phyloP scores from a whole-genome alignment of 1,140 invertebrate genomes.

The Heliconius himera region DNA sequence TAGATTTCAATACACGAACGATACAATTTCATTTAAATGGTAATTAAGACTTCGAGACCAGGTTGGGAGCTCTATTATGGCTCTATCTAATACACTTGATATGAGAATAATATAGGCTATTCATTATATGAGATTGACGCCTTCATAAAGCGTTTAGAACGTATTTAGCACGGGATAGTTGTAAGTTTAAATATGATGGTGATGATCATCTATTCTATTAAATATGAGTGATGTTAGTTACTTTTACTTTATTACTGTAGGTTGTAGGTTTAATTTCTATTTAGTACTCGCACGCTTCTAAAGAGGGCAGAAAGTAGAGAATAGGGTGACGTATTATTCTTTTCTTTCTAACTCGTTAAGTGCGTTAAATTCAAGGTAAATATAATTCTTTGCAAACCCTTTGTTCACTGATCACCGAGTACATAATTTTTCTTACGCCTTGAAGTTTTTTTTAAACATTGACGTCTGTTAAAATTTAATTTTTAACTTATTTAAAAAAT shows the following conservation, averaged over 20 bases:
- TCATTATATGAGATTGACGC: neutral
- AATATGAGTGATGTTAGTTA: too few species aligned
- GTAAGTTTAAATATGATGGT: too few species aligned
- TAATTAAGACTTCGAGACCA: constrained; percentile 11
- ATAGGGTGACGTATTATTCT: neutral
- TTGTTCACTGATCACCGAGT: neutral
- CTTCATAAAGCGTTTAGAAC: neutral
- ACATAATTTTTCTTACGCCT: neutral
- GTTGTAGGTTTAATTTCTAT: too few species aligned
- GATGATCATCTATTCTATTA: too few species aligned
- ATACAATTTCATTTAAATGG: constrained; percentile 10
- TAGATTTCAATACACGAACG: constrained; percentile 9
- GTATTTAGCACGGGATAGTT: too few species aligned
- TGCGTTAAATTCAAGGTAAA: neutral
- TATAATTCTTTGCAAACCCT: neutral
- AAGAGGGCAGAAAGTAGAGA: too few species aligned
- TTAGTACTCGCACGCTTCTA: too few species aligned
- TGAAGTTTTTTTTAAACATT: neutral
- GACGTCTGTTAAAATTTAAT: neutral
- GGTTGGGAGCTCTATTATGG: constrained; percentile 1
- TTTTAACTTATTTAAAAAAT: neutral
- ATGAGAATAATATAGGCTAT: neutral
- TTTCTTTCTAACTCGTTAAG: neutral
- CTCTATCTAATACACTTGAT: constrained; percentile 4
- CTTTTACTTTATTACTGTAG: too few species aligned